phyloP scores from a whole-genome alignment of 2,797 vertebrate genomes.

The Coregonus suidteri region DNA sequence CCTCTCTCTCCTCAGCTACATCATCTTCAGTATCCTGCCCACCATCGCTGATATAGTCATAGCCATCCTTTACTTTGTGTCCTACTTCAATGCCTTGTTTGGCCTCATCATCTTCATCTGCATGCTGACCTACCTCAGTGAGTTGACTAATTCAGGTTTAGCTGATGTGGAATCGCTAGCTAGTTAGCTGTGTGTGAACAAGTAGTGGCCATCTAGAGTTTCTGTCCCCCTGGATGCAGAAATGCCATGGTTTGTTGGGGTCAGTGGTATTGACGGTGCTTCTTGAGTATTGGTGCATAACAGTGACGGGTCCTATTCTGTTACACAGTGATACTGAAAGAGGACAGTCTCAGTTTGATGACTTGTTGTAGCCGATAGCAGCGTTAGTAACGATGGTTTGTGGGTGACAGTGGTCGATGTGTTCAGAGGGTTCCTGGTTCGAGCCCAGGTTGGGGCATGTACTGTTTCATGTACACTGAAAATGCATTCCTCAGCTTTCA shows the following conservation, averaged over 20 bases:
- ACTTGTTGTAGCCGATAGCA: too few species aligned
- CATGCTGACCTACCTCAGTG: constrained; percentile 89
- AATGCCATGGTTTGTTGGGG: background rate
- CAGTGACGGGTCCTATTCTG: too few species aligned
- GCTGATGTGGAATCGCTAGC: background rate
- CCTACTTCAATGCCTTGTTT: constrained; percentile 89
- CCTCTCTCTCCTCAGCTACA: constrained; percentile 70
- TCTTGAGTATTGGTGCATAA: too few species aligned
- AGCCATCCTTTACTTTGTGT: constrained; percentile 87
- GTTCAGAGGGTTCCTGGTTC: too few species aligned
- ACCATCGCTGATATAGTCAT: constrained; percentile 87
- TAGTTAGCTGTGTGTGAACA: too few species aligned
- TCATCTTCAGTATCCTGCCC: constrained; percentile 88
- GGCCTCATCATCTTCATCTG: constrained; percentile 91
- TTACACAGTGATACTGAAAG: too few species aligned
- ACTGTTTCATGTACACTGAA: background rate
- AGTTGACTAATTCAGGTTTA: background rate
- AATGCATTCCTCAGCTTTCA: constrained; percentile 72
- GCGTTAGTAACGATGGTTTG: background rate
- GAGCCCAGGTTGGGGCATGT: too few species aligned
- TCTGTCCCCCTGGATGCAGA: background rate
- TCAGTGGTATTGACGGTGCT: background rate
- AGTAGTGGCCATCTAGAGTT: too few species aligned
- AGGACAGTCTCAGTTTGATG: too few species aligned
- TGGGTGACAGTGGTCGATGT: too few species aligned